phyloP scores from a whole-genome alignment of 2,888 invertebrate species.

The Alentia gelatinosa region DNA sequence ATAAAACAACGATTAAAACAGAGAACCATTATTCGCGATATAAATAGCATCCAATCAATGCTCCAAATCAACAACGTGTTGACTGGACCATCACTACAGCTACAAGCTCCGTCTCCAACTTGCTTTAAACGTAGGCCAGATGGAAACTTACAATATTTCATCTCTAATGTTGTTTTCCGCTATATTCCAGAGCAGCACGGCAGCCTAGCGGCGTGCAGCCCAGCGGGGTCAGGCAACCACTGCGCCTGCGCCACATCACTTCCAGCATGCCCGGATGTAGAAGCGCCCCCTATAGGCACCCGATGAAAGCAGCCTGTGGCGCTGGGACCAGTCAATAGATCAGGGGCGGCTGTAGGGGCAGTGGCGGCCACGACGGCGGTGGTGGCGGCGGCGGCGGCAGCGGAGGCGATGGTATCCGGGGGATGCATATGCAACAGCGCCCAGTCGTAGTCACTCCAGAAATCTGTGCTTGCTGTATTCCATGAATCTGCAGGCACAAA shows the following conservation, averaged over 20 bases:
- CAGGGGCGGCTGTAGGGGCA: background rate
- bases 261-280: background rate
- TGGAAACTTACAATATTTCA: background rate
- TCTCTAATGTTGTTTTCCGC: background rate
- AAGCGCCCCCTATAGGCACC: background rate
- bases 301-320: background rate
- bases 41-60: too few species aligned
- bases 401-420: background rate
- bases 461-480: too few species aligned
- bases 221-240: background rate
- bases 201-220: background rate
- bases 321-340: background rate
- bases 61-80: too few species aligned
- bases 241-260: background rate
- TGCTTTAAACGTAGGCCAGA: too few species aligned
- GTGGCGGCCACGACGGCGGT: background rate
- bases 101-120: too few species aligned
- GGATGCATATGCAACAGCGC: background rate
- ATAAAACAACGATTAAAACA: too few species aligned
- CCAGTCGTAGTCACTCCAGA: too few species aligned
- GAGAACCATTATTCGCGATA: too few species aligned
- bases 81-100: too few species aligned
- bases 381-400: background rate
- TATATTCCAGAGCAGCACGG: background rate
- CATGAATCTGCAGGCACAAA: too few species aligned